phyloP scores from a whole-genome alignment of 1,140 invertebrate species.

The Triops longicaudatus region DNA sequence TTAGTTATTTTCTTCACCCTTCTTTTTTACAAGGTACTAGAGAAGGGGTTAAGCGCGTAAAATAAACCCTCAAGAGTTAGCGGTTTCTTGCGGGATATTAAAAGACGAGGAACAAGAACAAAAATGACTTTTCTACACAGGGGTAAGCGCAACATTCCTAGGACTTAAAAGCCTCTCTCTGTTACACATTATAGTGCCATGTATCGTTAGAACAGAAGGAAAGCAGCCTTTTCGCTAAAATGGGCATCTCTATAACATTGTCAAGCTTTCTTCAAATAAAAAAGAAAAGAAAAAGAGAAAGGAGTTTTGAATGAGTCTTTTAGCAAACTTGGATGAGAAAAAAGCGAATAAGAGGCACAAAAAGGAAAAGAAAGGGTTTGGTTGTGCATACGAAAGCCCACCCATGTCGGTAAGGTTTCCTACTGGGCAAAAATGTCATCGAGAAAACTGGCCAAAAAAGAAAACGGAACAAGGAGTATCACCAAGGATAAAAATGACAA shows the following conservation, averaged over 20 bases:
- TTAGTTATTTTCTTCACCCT: not conserved
- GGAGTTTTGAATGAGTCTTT: not conserved
- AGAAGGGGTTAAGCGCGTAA: not conserved
- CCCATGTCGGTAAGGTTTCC: not conserved
- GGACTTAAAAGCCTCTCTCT: conserved; percentile 11
- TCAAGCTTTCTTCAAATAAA: not conserved
- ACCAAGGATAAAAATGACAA: not conserved
- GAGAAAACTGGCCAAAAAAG: not conserved
- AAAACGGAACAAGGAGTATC: not conserved
- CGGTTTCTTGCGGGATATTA: not conserved
- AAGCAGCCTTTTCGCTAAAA: not conserved
- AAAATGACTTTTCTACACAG: not conserved
- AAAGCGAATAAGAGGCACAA: not conserved
- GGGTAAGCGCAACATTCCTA: not conserved
- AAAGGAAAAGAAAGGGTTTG: not conserved
- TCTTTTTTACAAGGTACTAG: not conserved
- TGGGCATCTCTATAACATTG: not conserved
- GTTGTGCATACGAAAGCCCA: not conserved
- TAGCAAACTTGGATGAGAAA: not conserved
- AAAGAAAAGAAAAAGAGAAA: too few species aligned
- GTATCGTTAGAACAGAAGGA: not conserved
- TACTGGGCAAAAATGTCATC: not conserved
- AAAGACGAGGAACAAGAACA: not conserved
- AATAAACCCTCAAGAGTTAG: not conserved
- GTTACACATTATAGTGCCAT: not conserved